Base-by-base conservation (phyloP, 2,888 invertebrate species). In the Heliconius erato region DNA sequence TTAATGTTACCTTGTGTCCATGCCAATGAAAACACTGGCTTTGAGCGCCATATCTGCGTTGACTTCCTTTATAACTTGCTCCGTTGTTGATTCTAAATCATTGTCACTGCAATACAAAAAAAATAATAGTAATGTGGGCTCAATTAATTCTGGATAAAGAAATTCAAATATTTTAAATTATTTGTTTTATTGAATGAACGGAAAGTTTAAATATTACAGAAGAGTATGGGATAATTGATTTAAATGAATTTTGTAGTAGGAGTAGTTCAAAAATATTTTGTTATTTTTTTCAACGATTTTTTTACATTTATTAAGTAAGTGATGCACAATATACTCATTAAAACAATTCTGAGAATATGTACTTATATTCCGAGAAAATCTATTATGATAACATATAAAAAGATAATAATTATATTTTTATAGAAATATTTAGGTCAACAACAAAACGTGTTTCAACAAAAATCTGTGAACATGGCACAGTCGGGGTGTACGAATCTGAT, bases 1-100 rank as follows among this genome's bases (percentile, higher is more conserved):
- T 44, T 59, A 23, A 32, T 23, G 5, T 77, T 79, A 97, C 97
- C 99, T 97, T 2, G 98, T 98, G 91, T 98, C 98, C 96, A 97
- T 97, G 19, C 98, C 99, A 86, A 98, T 97, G 89, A 97, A 97
- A 3, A 99, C 98, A 88, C 97, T 96, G 0, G 98, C 98, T 82
- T 97, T 96, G 49, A 97, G 96, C 71, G 96, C 94, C 94, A 98
- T 97, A 90, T 98, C 97, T 81, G 99, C 98, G 82, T 97, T 96
- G 83, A 97, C 97, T 80, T 97, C 94, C 83, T 97, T 96, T 74
- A 98, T 97, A 67, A 99, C 97, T 88, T 97, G 97, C 28, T 95
- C 96, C 6, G 98, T 96, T 77, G 97, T 96, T 83, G 96, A 96
- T 91, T 97, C 97, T 86, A 98, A 95, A 87, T 97, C 97, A 90